Evolutionary conservation across 2,888 invertebrate species (phyloP), one percentile per base, ranked within the genome.

Genomic region (Isoperla grammatica): DNA sequence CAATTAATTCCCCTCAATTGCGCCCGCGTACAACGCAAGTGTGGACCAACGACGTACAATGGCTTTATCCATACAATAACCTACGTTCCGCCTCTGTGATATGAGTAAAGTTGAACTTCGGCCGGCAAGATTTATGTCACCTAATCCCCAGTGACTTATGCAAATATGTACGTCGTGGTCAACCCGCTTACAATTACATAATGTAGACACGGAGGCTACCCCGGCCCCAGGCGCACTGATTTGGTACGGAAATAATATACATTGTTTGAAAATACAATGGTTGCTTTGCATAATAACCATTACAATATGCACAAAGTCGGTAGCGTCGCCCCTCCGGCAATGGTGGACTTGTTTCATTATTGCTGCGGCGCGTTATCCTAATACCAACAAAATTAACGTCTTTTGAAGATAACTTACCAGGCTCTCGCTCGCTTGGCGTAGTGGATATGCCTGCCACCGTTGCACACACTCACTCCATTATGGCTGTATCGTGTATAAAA

Each of bases 261-360:
- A 39, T 19, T 39, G 53, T 11, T 19, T 53, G 39, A 53, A 29
- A 29, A 29, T 29, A 29, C 53, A 53, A 53, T 53, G 53, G 39
- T 37, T 37, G 8, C 23, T 50, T 50, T 39, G 53, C 53, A 53
- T 53, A 53, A 53, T 53, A 12, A 53, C 53, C 53, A 39, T 53
- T 53, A 39, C 53, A 53, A 50, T 50, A 50, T 50, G 49, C 49
- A 23, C 15, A 50, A 29, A 46, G 46, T 9, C 19, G 46, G 22
- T 5, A n/a, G 17, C 22, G 8, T 20, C 20, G 6, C 6, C 46
- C 3, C 13, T 9, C 13, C 17, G 13, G 19, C 43, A 17, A 11
- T 43, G 48, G 9, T 23, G 29, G 29, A 8, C 29, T 29, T 29
- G 29, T 29, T 29, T 29, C 29, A 29, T 29, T 50, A 20, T 50